Conservation (phyloP, 2,113 vertebrate genomes). For the Cyprinodon variegatus region DNA sequence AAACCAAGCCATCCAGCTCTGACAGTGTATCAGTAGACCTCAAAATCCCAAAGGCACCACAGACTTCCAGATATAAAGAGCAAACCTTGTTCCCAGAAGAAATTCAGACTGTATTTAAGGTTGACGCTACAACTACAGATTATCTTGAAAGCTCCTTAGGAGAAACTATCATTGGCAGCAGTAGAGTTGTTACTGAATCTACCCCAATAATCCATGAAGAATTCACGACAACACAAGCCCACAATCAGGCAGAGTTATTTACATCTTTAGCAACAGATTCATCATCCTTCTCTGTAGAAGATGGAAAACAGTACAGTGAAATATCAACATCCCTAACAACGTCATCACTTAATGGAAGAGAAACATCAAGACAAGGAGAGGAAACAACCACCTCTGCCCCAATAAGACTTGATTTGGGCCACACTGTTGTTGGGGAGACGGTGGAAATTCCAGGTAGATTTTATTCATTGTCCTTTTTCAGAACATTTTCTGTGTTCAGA, state of each 20-base stretch:
- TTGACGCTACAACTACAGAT: slow-evolving; percentile 40
- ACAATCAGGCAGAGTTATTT: slow-evolving; percentile 16
- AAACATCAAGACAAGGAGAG: slow-evolving; percentile 12
- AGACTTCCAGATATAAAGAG: neutral
- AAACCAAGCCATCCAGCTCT: slow-evolving; percentile 19
- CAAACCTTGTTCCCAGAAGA: slow-evolving; percentile 38
- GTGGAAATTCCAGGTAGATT: slow-evolving; percentile 76
- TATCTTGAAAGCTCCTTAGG: slow-evolving; percentile 25
- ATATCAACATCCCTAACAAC: neutral
- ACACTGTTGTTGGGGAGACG: slow-evolving; percentile 66
- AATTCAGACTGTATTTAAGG: slow-evolving; percentile 63
- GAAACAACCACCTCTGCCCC: slow-evolving; percentile 34
- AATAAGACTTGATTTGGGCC: slow-evolving; percentile 39
- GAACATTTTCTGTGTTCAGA: neutral
- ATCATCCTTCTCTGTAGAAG: slow-evolving; percentile 18
- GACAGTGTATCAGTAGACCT: slow-evolving; percentile 28
- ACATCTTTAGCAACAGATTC: slow-evolving; percentile 21
- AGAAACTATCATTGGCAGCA: slow-evolving; percentile 30
- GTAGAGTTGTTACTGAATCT: slow-evolving; percentile 36
- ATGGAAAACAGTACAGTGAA: slow-evolving; percentile 14
- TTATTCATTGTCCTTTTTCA: neutral
- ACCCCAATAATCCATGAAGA: slow-evolving; percentile 6
- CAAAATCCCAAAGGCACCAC: slow-evolving; percentile 29
- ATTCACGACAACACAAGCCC: slow-evolving; percentile 27
- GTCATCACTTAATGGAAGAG: slow-evolving; percentile 22